These are phyloP conservation scores for Polia nebulosa DNA, from an alignment of 2,888 invertebrate genomes.

Conservation along the genomic window DNA sequence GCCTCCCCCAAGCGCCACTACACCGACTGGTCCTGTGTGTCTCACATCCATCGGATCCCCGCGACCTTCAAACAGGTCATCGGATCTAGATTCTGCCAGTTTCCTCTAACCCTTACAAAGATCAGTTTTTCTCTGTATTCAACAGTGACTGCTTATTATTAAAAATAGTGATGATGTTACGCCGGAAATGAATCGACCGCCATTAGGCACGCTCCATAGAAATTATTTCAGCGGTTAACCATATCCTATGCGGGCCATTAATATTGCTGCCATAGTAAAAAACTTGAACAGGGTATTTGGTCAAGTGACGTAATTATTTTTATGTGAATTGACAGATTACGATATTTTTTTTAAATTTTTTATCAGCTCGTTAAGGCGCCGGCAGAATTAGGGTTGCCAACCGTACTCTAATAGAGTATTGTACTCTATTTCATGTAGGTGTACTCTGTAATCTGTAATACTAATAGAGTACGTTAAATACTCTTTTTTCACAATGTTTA, in stretches of 20 bases:
- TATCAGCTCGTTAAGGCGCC: too few species aligned
- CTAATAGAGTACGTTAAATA: too few species aligned
- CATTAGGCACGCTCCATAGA: slow-evolving; percentile 52
- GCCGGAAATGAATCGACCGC: slow-evolving; percentile 54
- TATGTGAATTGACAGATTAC: not conserved
- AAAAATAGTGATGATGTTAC: slow-evolving; percentile 20
- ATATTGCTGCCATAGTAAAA: slow-evolving; percentile 5
- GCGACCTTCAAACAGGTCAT: too few species aligned
- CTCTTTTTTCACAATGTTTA: too few species aligned
- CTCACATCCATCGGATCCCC: too few species aligned
- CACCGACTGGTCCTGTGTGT: too few species aligned
- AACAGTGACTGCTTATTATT: slow-evolving; percentile 29
- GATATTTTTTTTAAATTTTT: too few species aligned
- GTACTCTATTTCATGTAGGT: too few species aligned
- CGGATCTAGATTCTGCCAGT: slow-evolving; percentile 8
- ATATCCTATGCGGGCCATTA: slow-evolving; percentile 58
- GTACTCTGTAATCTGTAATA: too few species aligned
- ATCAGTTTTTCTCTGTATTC: slow-evolving; percentile 1
- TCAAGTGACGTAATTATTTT: not conserved
- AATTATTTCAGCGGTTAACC: slow-evolving; percentile 64
- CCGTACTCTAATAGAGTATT: too few species aligned
- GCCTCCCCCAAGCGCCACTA: too few species aligned
- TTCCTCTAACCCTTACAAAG: not conserved
- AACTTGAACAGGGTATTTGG: not conserved
- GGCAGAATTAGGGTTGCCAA: too few species aligned